These are phyloP conservation scores for Leucoma salicis DNA, from an alignment of 2,888 invertebrate species.

Conservation along the genomic window DNA sequence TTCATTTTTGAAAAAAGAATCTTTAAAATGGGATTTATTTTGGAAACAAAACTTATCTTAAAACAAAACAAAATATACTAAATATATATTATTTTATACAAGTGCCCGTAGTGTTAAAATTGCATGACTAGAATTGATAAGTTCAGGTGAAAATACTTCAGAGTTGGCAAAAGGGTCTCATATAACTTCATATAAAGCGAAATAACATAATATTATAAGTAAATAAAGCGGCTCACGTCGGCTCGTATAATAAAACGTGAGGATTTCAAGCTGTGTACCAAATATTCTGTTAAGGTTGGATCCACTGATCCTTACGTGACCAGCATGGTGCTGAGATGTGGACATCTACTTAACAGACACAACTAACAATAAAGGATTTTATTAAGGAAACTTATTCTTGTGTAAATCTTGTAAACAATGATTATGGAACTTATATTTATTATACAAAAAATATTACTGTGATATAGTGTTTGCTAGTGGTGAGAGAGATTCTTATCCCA, in stretches of 20 bases:
- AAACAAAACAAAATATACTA: constrained; percentile 15
- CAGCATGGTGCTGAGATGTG: constrained; percentile 34
- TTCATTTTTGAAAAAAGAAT: no score
- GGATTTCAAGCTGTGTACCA: constrained; percentile 54
- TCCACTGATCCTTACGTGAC: constrained; percentile 55
- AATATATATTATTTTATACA: constrained; percentile 25
- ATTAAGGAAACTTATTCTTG: constrained; percentile 25
- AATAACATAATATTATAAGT: constrained; percentile 45
- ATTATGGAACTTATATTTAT: constrained; percentile 4
- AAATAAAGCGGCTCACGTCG: constrained; percentile 57
- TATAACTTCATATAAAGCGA: constrained; percentile 29
- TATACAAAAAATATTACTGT: neutral
- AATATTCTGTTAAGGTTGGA: constrained; percentile 65
- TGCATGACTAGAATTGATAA: constrained; percentile 25
- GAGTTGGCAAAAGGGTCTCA: constrained; percentile 23
- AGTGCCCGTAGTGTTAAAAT: constrained; percentile 24
- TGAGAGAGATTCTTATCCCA: no score
- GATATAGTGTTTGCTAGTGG: no score
- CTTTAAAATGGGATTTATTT: no score
- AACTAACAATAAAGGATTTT: constrained; percentile 38
- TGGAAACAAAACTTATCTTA: no score
- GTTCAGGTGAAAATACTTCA: constrained; percentile 9
- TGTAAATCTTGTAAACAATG: constrained; percentile 9
- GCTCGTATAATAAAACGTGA: constrained; percentile 59
- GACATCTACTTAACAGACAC: constrained; percentile 43